These are phyloP conservation scores for Thalassarche chlororhynchos DNA, from an alignment of 2,113 vertebrate species.

Conservation along the genomic window DNA sequence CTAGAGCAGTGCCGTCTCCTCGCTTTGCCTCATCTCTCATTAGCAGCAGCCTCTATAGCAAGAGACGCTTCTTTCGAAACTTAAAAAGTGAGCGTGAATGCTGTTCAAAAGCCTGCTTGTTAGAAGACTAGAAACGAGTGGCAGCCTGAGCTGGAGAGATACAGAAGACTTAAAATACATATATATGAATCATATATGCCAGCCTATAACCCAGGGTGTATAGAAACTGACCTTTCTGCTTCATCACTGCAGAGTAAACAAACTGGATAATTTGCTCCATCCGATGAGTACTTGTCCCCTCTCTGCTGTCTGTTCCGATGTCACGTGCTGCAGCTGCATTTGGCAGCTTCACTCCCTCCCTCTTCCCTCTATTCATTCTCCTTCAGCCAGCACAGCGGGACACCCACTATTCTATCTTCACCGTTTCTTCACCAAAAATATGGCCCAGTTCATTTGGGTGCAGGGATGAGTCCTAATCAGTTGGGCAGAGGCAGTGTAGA, in stretches of 20 bases:
- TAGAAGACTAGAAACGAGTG: constrained; percentile 31
- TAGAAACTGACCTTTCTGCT: constrained; percentile 15
- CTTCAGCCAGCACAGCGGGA: background rate
- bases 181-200: constrained; percentile 14
- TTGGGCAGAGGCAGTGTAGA: background rate
- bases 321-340: background rate
- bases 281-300: background rate
- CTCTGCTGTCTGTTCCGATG: background rate
- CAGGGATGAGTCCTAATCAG: background rate
- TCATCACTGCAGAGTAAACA: constrained; percentile 18
- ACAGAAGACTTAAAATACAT: constrained; percentile 35
- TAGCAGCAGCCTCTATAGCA: constrained; percentile 47
- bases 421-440: background rate
- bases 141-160: constrained; percentile 58
- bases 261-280: constrained; percentile 14
- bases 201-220: background rate
- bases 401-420: background rate
- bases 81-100: constrained; percentile 45
- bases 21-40: constrained; percentile 38
- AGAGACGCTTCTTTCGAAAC: constrained; percentile 22
- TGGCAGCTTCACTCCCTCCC: background rate
- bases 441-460: background rate
- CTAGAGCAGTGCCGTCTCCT: background rate
- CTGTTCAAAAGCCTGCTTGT: constrained; percentile 52
- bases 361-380: background rate